Evolutionary conservation across 2,797 vertebrate species (phyloP), one percentile per base, ranked within the genome.

Genomic region (Anas acuta): DNA sequence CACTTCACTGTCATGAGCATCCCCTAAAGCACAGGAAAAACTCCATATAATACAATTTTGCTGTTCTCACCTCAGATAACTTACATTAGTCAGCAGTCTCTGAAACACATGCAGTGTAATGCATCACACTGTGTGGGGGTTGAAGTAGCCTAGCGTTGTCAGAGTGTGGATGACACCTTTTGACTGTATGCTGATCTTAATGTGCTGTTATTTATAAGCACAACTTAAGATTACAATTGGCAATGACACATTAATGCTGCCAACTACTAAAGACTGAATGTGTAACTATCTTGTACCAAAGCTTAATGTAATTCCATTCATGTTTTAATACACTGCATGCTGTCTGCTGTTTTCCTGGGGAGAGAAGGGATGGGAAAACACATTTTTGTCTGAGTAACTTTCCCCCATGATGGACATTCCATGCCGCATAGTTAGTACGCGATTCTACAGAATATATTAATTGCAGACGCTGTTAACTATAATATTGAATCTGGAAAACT

Each of bases 1-100:
- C 0, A 1, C 11, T 84, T 93, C 43, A 49, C 19, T 35, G 47
- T 39, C 16, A 13, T 0, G 2, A 45, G 4, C 28, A 75, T 70
- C 33, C 62, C 60, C 67, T 60, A 62, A 72, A 73, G 60, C 45
- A 67, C 37, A 54, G 51, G 61, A 64, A 45, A 65, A 87, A 60
- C 37, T 76, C 51, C n/a, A 1, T 41, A 7, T 30, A 64, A 72
- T 7, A 49, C 22, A 23, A 4, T 33, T 72, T 2, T 73, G 74
- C 73, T 84, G 49, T 84, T 93, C 74, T 77, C 65, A 73, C 54
- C 67, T 88, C 51, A 30, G 56, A 39, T 87, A 80, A 47, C 45
- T 56, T 47, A 26, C 19, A 2, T 67, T 72, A 81, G 49, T 11
- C 58, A 90, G 75, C 69, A 62, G 26, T 18, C 22, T 60, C 69